Percentiles rank a stretch among this genome's conserved stretches.
Evolutionary conservation across 2,113 vertebrate species (phyloP).

Genomic region (Vulpes ferrilata): DNA sequence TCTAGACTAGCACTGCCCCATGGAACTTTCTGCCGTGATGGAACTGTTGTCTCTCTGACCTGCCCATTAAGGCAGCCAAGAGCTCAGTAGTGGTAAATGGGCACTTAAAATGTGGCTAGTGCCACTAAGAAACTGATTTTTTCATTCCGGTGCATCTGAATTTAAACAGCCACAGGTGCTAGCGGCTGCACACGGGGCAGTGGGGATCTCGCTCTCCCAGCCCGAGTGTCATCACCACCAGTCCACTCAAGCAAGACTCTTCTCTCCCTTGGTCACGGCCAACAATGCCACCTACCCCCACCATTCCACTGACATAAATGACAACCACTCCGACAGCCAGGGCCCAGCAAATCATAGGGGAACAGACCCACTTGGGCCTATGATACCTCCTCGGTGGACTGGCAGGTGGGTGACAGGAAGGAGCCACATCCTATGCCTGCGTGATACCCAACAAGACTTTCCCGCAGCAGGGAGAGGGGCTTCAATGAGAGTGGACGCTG

Average conservation of each 20-base stretch:
- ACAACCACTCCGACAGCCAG: neutral
- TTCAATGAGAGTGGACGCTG: neutral
- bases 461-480: neutral
- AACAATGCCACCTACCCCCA: neutral
- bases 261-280: neutral
- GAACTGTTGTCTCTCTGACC: neutral
- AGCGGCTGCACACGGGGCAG: neutral
- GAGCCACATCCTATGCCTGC: neutral
- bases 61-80: rapidly evolving
- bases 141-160: neutral
- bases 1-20: neutral
- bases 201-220: neutral
- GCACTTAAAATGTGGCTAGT: neutral
- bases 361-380: too few species aligned
- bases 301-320: neutral
- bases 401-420: neutral
- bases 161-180: neutral
- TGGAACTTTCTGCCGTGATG: neutral
- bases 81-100: neutral
- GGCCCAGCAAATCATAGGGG: neutral
- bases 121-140: neutral
- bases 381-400: neutral
- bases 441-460: neutral
- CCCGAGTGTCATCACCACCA: neutral
- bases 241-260: neutral